Conservation (phyloP, 2,888 invertebrate genomes). For the Eupithecia subfuscata region DNA sequence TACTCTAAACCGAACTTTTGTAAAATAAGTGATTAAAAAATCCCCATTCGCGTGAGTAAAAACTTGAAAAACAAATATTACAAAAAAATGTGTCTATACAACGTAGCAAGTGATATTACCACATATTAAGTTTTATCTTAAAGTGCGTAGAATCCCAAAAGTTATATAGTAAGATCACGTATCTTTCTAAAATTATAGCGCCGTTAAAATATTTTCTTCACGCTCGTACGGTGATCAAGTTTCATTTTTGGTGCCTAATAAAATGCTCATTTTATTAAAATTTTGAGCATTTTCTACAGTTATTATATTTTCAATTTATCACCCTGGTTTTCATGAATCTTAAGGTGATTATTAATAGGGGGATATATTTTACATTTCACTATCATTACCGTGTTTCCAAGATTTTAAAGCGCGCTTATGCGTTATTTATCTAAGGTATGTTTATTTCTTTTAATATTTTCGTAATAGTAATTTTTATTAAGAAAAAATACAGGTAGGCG, state of each 20-base stretch:
- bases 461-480: neutral
- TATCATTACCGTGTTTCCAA: neutral
- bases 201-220: conserved; percentile 43
- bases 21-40: no score
- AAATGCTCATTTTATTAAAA: conserved; percentile 42
- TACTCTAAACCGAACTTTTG: no score
- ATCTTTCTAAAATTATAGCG: conserved; percentile 42
- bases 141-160: conserved; percentile 31
- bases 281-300: conserved; percentile 31
- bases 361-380: conserved; percentile 4
- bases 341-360: conserved; percentile 15
- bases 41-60: neutral
- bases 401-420: neutral
- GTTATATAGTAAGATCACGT: conserved; percentile 40
- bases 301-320: conserved; percentile 32
- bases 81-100: neutral
- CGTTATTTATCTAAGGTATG: neutral
- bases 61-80: neutral
- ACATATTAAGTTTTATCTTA: conserved; percentile 20
- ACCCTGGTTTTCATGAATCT: conserved; percentile 17
- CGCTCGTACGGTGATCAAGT: conserved; percentile 40
- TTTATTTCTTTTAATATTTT: neutral
- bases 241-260: conserved; percentile 40
- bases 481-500: neutral
- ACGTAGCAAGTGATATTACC: conserved; percentile 14